Evolutionary conservation across 2,888 invertebrate genomes (phyloP), one percentile per base, ranked within the genome.

Genomic region (Hofmannophila pseudospretella): DNA sequence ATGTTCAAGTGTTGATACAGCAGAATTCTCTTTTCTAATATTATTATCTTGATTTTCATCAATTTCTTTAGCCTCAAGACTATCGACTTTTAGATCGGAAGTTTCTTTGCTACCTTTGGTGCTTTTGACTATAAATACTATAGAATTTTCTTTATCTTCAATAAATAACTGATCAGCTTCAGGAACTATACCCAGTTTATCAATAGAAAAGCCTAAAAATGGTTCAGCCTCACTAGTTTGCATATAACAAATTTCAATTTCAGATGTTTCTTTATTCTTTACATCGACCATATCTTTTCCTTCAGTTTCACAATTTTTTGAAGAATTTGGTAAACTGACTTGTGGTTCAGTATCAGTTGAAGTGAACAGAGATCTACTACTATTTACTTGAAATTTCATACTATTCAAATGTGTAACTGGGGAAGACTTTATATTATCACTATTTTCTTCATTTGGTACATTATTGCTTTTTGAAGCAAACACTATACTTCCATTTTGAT

Each of bases 161-260:
- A 12, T 22, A 34, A n/a, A 39, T 36, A 14, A 37, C 30, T 30
- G 25, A 9, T 38, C 13, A 39, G 13, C 34, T 36, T 32, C 10
- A 37, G 20, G 28, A 41, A 31, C 29, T 28, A 39, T 16, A 28
- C 11, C 31, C 22, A 32, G 28, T 41, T 38, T 36, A 38, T 41
- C 19, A 41, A 39, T 30, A 16, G 63, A 41, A 42, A 77, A 78
- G 1, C 75, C 77, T 10, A 62, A 41, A 49, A 75, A 69, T 38
- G 68, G 68, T 46, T 71, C 65, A 19, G 38, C 28, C 43, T 73
- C 69, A 36, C 67, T 67, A 16, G 44, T 62, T 50, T 64, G 54
- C 1, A 64, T 45, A 1, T 52, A 50, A 50, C 49, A 61, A 8
- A 48, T 37, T 44, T 58, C 56, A 36, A 42, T 32, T 41, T 32